phyloP scores from a whole-genome alignment of 2,888 invertebrate genomes.

The Lutraria lutraria region DNA sequence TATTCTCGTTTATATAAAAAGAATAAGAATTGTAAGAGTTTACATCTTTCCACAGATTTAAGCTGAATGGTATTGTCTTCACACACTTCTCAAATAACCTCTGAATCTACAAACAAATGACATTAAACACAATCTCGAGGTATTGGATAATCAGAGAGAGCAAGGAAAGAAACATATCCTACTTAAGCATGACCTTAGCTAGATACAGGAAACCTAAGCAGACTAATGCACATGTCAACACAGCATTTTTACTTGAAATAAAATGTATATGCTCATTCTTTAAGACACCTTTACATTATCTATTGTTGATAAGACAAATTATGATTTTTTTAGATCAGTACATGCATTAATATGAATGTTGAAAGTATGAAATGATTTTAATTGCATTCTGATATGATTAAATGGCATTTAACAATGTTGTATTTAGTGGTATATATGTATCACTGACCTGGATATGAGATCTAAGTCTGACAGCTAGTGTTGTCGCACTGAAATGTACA shows the following conservation, averaged over 20 bases:
- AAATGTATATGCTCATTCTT: too few relatives aligned
- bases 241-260: too few relatives aligned
- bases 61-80: conserved; percentile 76
- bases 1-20: not conserved
- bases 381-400: not conserved
- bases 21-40: conserved; percentile 61
- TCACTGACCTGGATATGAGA: conserved; percentile 77
- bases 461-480: conserved; percentile 74
- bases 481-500: conserved; percentile 75
- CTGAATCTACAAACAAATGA: conserved; percentile 76
- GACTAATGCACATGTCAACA: too few relatives aligned
- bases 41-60: conserved; percentile 85
- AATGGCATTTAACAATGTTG: not conserved
- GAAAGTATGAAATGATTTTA: not conserved
- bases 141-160: not conserved
- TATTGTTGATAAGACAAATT: too few relatives aligned
- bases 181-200: too few relatives aligned
- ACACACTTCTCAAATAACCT: conserved; percentile 78
- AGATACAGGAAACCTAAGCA: too few relatives aligned
- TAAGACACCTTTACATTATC: too few relatives aligned
- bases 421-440: not conserved
- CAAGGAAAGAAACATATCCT: too few relatives aligned
- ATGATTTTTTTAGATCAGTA: too few relatives aligned
- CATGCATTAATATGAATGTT: too few relatives aligned
- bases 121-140: not conserved